These are phyloP conservation scores for Seira sanloemensis DNA, from an alignment of 2,888 invertebrate species.

Conservation along the genomic window DNA sequence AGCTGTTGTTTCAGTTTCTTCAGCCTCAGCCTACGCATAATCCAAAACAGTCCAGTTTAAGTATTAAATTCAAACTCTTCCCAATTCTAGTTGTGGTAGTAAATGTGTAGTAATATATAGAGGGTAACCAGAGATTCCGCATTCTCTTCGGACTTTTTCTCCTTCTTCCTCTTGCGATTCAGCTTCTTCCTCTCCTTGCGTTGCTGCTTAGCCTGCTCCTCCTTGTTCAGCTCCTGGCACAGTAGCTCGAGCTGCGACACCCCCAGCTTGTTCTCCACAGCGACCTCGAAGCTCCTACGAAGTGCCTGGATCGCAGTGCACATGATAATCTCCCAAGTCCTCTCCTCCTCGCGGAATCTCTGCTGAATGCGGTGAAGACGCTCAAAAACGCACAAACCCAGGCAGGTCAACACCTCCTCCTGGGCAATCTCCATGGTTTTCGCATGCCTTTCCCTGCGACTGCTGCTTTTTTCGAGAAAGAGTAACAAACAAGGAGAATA, in stretches of 20 bases:
- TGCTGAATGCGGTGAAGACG: constrained; percentile 91
- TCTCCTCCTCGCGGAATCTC: constrained; percentile 91
- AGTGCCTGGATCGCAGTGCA: constrained; percentile 92
- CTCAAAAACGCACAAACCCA: constrained; percentile 95
- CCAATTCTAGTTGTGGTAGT: too few species aligned
- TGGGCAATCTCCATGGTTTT: constrained; percentile 98
- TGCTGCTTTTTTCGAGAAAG: constrained; percentile 64
- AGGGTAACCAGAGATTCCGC: constrained; percentile 37
- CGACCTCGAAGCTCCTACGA: constrained; percentile 91
- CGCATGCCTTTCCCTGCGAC: constrained; percentile 92
- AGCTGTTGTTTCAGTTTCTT: background rate
- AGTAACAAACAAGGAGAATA: background rate
- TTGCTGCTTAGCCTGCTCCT: constrained; percentile 89
- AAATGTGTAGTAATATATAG: too few species aligned
- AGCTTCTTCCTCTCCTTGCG: constrained; percentile 92
- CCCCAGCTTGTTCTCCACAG: constrained; percentile 91
- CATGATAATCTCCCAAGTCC: constrained; percentile 94
- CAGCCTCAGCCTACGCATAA: constrained; percentile 2
- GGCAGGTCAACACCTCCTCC: constrained; percentile 95
- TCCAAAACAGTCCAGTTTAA: too few species aligned
- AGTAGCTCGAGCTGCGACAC: constrained; percentile 91
- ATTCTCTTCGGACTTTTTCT: constrained; percentile 76
- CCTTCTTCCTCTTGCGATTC: constrained; percentile 81
- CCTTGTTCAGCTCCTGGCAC: constrained; percentile 91
- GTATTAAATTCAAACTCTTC: too few species aligned